phyloP scores from a whole-genome alignment of 2,113 vertebrate genomes.

The Phylloscopus trochiloides region DNA sequence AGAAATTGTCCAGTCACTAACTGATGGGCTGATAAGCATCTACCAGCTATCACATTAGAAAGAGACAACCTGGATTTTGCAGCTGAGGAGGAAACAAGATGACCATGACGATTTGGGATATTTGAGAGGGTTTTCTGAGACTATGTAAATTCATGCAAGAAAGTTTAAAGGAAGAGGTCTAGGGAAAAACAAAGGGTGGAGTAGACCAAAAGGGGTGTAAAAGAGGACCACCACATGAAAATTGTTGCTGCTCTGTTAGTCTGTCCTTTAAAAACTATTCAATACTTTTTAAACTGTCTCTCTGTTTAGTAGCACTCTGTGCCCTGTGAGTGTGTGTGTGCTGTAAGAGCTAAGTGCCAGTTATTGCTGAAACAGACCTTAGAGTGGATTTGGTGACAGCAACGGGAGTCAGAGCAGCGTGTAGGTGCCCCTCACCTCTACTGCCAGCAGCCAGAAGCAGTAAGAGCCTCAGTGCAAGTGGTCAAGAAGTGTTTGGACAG shows the following conservation, averaged over 20 bases:
- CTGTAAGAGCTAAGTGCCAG: not conserved
- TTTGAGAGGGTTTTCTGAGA: not conserved
- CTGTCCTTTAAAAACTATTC: not conserved
- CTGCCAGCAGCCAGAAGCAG: not conserved
- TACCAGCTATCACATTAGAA: not conserved
- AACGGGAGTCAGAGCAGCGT: not conserved
- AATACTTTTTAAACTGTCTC: not conserved
- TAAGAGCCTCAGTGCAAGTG: not conserved
- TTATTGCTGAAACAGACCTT: not conserved
- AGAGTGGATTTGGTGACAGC: not conserved
- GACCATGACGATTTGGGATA: not conserved
- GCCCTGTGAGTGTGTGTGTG: accelerated
- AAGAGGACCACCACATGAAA: not conserved
- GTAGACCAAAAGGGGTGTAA: not conserved
- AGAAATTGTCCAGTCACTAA: not conserved
- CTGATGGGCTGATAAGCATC: not conserved
- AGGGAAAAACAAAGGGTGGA: not conserved
- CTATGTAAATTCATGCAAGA: not conserved
- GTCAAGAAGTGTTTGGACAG: not conserved
- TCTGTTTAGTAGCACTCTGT: not conserved
- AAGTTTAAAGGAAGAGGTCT: not conserved
- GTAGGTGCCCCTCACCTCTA: not conserved
- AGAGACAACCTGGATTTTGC: not conserved
- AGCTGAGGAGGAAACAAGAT: not conserved
- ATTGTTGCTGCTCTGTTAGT: not conserved